Evolutionary conservation across 1,140 invertebrate genomes (phyloP).

Genomic region (Drosophila nikananu): DNA sequence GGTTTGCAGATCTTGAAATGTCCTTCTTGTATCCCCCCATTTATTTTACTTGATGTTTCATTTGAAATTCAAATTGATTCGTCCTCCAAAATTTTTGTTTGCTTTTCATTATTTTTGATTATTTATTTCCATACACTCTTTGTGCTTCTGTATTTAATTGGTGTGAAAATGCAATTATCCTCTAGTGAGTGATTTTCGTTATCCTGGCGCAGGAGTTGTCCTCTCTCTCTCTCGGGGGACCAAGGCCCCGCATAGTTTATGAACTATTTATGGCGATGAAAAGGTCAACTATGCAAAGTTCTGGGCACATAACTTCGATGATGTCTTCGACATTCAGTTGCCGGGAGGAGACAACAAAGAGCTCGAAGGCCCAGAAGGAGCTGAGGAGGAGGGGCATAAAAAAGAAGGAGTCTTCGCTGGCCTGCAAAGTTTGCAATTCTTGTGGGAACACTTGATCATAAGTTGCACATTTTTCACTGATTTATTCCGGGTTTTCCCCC

Average conservation of each 20-base stretch:
- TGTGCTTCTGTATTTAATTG: constrained; percentile 58
- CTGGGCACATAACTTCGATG: constrained; percentile 76
- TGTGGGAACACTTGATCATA: constrained; percentile 84
- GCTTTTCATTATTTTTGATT: constrained; percentile 50
- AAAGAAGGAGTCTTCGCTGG: constrained; percentile 26
- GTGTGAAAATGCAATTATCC: constrained; percentile 73
- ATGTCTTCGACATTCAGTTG: constrained; percentile 71
- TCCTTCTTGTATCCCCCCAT: background rate
- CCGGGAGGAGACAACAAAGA: constrained; percentile 68
- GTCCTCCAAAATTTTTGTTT: constrained; percentile 52
- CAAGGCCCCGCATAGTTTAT: constrained; percentile 65
- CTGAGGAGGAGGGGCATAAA: background rate
- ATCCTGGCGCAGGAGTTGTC: background rate
- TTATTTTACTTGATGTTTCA: constrained; percentile 51
- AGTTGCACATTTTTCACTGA: constrained; percentile 79
- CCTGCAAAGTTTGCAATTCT: constrained; percentile 78
- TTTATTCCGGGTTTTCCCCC: constrained; percentile 54
- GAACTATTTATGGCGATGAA: constrained; percentile 74
- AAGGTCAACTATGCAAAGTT: constrained; percentile 79
- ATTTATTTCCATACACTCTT: background rate
- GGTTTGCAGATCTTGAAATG: constrained; percentile 54
- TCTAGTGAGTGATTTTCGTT: constrained; percentile 1
- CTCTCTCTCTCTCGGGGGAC: background rate
- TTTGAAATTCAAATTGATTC: constrained; percentile 78
- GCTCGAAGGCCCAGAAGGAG: constrained; percentile 2